Evolutionary conservation across 1,140 invertebrate species (phyloP).

Genomic region (Drosophila pseudoobscura): DNA sequence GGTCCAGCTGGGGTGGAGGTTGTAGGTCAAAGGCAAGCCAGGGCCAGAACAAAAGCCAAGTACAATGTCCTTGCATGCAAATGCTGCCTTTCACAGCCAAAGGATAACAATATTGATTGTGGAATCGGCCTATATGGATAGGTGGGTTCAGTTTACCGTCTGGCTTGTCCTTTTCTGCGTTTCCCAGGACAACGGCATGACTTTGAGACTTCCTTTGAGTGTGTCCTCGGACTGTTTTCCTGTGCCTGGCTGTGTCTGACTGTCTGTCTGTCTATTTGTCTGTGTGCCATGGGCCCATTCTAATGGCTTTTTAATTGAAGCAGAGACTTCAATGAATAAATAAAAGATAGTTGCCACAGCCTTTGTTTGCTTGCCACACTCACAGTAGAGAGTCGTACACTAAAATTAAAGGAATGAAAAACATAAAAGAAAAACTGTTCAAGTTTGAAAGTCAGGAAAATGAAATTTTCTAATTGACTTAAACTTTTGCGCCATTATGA

Average conservation of each 20-base stretch:
- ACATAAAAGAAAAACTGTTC: conserved; percentile 25
- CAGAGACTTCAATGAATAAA: conserved; percentile 75
- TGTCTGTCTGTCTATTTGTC: not conserved
- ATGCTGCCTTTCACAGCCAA: conserved; percentile 67
- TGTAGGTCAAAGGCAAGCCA: conserved; percentile 57
- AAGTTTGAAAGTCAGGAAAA: conserved; percentile 46
- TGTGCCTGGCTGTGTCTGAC: not conserved
- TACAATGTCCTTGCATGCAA: conserved; percentile 75
- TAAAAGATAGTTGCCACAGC: conserved; percentile 60
- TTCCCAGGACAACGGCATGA: conserved; percentile 65
- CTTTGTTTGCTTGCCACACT: conserved; percentile 21
- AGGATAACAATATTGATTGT: conserved; percentile 77
- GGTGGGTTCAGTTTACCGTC: conserved; percentile 53
- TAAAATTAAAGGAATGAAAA: conserved; percentile 11
- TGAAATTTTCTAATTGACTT: conserved; percentile 70
- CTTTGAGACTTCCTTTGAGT: conserved; percentile 39
- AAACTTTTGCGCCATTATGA: conserved; percentile 51
- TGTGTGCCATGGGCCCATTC: conserved; percentile 14
- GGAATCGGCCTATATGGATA: conserved; percentile 9
- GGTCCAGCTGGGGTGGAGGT: conserved; percentile 8
- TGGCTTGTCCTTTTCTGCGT: conserved; percentile 51
- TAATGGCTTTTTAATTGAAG: conserved; percentile 79
- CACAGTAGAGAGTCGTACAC: not conserved
- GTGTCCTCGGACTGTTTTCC: conserved; percentile 8
- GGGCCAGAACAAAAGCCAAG: conserved; percentile 52